Evolutionary conservation across 2,113 vertebrate species (phyloP).

Genomic region (Seriola aureovittata): DNA sequence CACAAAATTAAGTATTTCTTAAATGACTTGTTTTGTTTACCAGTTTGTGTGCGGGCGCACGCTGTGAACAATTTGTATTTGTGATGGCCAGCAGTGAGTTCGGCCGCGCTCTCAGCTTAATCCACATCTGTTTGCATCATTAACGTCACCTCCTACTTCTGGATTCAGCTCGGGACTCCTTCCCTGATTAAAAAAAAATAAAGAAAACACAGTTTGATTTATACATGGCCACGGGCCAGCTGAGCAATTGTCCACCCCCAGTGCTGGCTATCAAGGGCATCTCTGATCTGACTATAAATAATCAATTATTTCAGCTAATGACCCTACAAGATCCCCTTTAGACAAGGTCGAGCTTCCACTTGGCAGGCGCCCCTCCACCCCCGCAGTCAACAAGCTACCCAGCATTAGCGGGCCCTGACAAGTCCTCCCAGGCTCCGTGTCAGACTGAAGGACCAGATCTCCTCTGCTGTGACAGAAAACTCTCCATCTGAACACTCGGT

Average conservation of each 20-base stretch:
- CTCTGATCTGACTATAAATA: conserved; percentile 73
- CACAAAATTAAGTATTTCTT: neutral
- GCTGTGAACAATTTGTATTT: conserved; percentile 30
- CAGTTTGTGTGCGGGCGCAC: neutral
- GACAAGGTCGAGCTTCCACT: conserved; percentile 67
- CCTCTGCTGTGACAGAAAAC: conserved; percentile 53
- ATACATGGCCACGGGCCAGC: conserved; percentile 48
- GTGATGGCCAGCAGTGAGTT: conserved; percentile 13
- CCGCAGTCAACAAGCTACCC: conserved; percentile 50
- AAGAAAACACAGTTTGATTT: conserved; percentile 70
- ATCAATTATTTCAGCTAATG: conserved; percentile 78
- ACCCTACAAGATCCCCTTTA: conserved; percentile 73
- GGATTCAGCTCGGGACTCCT: conserved; percentile 29
- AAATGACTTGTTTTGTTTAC: neutral
- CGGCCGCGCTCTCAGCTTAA: conserved; percentile 13
- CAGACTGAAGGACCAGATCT: conserved; percentile 54
- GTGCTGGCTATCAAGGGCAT: conserved; percentile 73
- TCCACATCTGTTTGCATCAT: conserved; percentile 46
- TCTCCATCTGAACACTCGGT: conserved; percentile 20
- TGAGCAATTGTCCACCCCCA: conserved; percentile 36
- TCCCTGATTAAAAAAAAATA: conserved; percentile 57
- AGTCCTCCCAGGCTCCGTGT: conserved; percentile 57
- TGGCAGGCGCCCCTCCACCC: conserved; percentile 50
- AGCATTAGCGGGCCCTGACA: conserved; percentile 60
- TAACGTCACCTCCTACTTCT: conserved; percentile 48